phyloP scores from a whole-genome alignment of 2,797 vertebrate genomes.

The Platalea minor region DNA sequence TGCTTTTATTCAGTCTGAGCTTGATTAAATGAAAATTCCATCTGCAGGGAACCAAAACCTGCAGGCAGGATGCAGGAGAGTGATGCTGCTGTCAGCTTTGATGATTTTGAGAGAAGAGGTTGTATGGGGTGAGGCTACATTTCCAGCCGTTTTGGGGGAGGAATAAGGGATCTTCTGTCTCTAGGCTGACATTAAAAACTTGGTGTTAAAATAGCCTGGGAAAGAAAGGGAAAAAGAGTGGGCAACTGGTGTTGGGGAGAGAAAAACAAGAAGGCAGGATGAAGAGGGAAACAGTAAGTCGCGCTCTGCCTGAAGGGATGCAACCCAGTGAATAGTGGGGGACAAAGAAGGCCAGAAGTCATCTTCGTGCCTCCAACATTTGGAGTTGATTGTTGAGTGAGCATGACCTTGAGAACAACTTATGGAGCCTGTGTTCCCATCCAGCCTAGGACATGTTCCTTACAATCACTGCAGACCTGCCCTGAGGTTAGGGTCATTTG shows the following conservation, averaged over 20 bases:
- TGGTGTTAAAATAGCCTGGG: background rate
- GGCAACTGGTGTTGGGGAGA: background rate
- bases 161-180: background rate
- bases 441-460: background rate
- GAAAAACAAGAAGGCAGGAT: background rate
- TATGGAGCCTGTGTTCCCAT: background rate
- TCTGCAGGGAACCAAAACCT: conserved; percentile 45
- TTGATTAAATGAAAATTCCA: conserved; percentile 61
- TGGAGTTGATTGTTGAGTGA: background rate
- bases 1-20: conserved; percentile 45
- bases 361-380: background rate
- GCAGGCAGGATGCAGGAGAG: background rate
- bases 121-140: background rate
- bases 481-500: background rate
- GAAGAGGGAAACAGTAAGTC: background rate
- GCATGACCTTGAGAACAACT: background rate
- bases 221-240: background rate
- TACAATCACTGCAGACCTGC: background rate
- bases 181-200: background rate
- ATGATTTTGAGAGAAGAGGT: conserved; percentile 1
- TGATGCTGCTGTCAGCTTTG: background rate
- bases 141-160: background rate
- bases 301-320: background rate
- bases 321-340: background rate
- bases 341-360: background rate